Conservation (phyloP, 2,888 invertebrate species). For the Polyommatus iphigenia region DNA sequence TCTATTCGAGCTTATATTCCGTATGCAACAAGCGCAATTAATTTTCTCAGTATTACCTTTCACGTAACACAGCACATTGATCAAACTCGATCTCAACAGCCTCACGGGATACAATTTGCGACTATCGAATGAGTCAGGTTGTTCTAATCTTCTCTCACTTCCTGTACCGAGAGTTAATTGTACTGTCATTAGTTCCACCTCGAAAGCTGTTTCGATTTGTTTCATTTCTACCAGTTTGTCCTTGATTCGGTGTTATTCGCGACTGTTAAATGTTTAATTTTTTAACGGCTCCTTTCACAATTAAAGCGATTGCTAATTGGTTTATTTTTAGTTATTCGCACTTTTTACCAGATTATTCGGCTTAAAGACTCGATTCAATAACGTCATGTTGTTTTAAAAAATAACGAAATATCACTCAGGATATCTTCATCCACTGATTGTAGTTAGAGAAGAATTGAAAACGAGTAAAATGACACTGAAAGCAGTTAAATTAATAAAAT, state of each 20-base stretch:
- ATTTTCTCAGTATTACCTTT: conserved; percentile 19
- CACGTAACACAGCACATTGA: neutral
- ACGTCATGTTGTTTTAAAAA: neutral
- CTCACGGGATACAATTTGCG: conserved; percentile 45
- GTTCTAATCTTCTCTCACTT: conserved; percentile 67
- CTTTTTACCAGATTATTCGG: neutral
- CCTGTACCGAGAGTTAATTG: conserved; percentile 67
- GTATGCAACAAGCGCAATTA: neutral
- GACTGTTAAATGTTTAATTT: conserved; percentile 15
- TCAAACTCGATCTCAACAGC: conserved; percentile 4
- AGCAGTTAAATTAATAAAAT: neutral
- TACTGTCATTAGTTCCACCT: conserved; percentile 68
- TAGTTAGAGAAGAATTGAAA: too few relatives aligned
- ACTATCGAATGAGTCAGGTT: conserved; percentile 60
- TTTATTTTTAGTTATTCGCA: conserved; percentile 3
- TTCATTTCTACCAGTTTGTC: conserved; percentile 50
- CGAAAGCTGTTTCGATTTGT: conserved; percentile 58
- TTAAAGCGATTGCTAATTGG: neutral
- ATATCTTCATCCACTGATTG: too few relatives aligned
- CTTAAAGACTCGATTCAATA: neutral
- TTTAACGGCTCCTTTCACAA: conserved; percentile 17
- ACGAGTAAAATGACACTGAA: neutral
- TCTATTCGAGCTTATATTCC: neutral
- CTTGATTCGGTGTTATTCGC: conserved; percentile 42
- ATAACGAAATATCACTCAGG: neutral